phyloP scores from a whole-genome alignment of 2,797 vertebrate species.

The Cheirogaleus major region DNA sequence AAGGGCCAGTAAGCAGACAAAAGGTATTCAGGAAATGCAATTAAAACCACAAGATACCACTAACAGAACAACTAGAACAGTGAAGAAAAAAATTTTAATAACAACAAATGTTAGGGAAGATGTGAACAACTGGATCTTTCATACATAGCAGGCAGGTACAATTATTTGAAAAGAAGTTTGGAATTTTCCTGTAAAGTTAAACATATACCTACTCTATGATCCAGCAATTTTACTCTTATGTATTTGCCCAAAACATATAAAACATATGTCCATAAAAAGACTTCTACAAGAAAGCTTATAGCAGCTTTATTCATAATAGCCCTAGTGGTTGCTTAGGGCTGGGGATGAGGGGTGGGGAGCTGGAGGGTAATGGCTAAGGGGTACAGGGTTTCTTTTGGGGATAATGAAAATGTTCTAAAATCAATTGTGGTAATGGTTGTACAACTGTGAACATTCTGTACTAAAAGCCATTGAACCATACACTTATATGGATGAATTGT shows the following conservation, averaged over 20 bases:
- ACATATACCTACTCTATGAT: not conserved
- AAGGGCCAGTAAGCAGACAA: not conserved
- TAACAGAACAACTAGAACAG: not conserved
- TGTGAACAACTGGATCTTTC: not conserved
- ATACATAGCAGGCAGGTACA: not conserved
- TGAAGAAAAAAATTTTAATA: slow-evolving; percentile 1
- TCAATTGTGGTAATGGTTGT: not conserved
- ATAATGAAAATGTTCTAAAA: slow-evolving; percentile 13
- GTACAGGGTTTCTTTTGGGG: not conserved
- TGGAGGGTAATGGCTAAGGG: not conserved
- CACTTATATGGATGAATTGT: not conserved
- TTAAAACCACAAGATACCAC: not conserved
- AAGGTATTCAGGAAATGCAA: not conserved
- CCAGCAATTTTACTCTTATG: not conserved
- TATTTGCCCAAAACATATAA: not conserved
- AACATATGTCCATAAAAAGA: not conserved
- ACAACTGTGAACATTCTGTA: not conserved
- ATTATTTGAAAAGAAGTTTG: not conserved
- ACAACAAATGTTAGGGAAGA: not conserved
- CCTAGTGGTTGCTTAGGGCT: not conserved
- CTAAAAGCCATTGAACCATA: not conserved
- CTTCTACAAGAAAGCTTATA: not conserved
- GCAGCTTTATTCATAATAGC: not conserved
- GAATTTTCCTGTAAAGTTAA: not conserved
- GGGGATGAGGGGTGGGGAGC: not conserved